Evolutionary conservation across 1,140 invertebrate genomes (phyloP).

Genomic region (Bradysia coprophila): DNA sequence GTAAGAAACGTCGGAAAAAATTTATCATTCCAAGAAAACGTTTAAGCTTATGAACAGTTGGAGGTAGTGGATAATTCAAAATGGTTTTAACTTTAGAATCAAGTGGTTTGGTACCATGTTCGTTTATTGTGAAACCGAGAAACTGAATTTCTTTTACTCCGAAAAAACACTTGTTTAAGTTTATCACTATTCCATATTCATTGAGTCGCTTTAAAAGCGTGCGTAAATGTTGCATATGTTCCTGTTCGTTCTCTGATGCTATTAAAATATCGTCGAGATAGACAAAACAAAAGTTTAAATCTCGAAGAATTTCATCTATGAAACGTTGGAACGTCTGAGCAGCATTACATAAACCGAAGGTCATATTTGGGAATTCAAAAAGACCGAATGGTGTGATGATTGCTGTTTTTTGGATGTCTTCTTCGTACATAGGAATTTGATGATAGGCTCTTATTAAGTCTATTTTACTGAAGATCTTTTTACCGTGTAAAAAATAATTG

Average conservation of each 20-base stretch:
- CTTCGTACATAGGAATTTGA: constrained; percentile 19
- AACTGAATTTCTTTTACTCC: too few relatives aligned
- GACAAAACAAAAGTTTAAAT: constrained; percentile 15
- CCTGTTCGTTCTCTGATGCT: constrained; percentile 9
- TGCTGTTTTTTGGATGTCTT: constrained; percentile 21
- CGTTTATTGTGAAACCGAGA: too few relatives aligned
- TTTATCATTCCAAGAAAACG: background rate
- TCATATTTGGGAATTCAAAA: constrained; percentile 19
- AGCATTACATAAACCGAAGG: too few relatives aligned
- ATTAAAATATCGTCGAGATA: constrained; percentile 34
- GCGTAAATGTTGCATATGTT: too few relatives aligned
- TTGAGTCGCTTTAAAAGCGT: too few relatives aligned
- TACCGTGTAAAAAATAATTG: constrained; percentile 15
- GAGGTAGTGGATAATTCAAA: background rate
- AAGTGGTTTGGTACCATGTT: too few relatives aligned
- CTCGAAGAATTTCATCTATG: constrained; percentile 24
- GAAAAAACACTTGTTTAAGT: too few relatives aligned
- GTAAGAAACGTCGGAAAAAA: background rate
- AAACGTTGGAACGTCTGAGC: constrained; percentile 28
- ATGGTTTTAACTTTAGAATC: background rate
- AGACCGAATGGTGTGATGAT: constrained; percentile 21
- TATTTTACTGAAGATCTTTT: constrained; percentile 17
- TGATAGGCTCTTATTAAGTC: constrained; percentile 26
- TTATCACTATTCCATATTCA: too few relatives aligned
- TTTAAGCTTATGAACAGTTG: background rate